Evolutionary conservation across 2,113 vertebrate species (phyloP).

Genomic region (Neogale vison): DNA sequence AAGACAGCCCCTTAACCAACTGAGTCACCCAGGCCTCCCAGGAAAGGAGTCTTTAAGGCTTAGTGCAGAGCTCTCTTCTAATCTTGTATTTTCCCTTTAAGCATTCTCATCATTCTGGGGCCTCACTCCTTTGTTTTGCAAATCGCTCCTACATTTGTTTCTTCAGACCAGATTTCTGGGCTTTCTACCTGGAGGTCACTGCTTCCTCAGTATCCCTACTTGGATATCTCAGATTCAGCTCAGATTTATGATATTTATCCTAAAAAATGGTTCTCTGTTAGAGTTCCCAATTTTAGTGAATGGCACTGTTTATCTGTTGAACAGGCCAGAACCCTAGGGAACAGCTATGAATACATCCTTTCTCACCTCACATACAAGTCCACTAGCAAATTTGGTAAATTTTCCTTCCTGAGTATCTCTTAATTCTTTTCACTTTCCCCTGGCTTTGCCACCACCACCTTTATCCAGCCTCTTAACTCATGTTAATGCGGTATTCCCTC

Average conservation of each 20-base stretch:
- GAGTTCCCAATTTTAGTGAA: background rate
- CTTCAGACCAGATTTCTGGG: background rate
- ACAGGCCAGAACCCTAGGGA: background rate
- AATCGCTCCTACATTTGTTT: background rate
- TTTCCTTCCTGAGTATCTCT: background rate
- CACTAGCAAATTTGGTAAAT: background rate
- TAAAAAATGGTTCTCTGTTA: background rate
- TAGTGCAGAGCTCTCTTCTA: background rate
- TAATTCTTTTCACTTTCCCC: background rate
- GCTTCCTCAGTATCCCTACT: background rate
- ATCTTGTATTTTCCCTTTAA: background rate
- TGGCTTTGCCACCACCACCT: background rate
- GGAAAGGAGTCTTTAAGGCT: background rate
- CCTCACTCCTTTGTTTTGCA: background rate
- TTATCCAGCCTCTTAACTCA: background rate
- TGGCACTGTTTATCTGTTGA: background rate
- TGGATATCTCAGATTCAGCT: background rate
- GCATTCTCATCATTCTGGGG: background rate
- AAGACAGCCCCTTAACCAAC: too few species aligned
- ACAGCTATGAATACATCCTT: background rate
- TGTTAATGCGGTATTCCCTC: background rate
- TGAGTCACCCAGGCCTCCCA: background rate
- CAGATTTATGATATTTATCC: background rate
- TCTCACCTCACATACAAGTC: background rate
- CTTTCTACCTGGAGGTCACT: background rate